A percentile compares a stretch with the other conserved stretches of the same genome.
Evolutionary conservation across 1,140 invertebrate species (phyloP).

Genomic region (Phymorhynchus buccinoides): DNA sequence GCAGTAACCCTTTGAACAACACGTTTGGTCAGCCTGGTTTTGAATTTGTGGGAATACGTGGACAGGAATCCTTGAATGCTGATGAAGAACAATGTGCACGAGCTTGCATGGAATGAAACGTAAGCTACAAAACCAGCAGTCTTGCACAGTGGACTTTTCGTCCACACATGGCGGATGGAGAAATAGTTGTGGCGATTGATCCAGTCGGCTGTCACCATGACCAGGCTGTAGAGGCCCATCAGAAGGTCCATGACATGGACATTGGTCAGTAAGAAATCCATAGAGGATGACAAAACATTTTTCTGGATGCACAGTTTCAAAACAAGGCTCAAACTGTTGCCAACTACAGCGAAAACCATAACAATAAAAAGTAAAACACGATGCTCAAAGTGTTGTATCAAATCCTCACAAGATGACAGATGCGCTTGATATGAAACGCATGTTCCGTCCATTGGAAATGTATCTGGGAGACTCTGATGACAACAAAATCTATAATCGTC

Average conservation of each 20-base stretch:
- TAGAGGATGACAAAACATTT: slow-evolving; percentile 35
- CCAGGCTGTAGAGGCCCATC: slow-evolving; percentile 67
- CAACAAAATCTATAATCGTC: slow-evolving; percentile 58
- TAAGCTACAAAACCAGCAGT: slow-evolving; percentile 62
- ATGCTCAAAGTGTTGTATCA: slow-evolving; percentile 49
- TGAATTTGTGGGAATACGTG: not conserved
- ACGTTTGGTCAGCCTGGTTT: not conserved
- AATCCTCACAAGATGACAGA: slow-evolving; percentile 57
- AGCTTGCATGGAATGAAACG: slow-evolving; percentile 45
- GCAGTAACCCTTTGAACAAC: not conserved
- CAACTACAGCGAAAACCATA: slow-evolving; percentile 48
- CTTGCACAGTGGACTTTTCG: slow-evolving; percentile 52
- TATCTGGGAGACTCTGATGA: slow-evolving; percentile 27
- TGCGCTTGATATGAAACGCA: slow-evolving; percentile 49
- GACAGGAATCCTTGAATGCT: not conserved
- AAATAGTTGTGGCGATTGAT: slow-evolving; percentile 55
- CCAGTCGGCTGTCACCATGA: slow-evolving; percentile 55
- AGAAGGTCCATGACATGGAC: slow-evolving; percentile 62
- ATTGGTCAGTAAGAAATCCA: slow-evolving; percentile 58
- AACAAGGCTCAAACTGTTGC: slow-evolving; percentile 51
- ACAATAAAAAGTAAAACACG: slow-evolving; percentile 57
- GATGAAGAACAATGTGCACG: not conserved
- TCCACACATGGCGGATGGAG: slow-evolving; percentile 55
- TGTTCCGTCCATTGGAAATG: slow-evolving; percentile 37
- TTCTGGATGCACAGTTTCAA: slow-evolving; percentile 44